A percentile compares a stretch with the other conserved stretches of the same genome.
phyloP scores from a whole-genome alignment of 2,113 vertebrate species.

The Pollimyrus isidori region DNA sequence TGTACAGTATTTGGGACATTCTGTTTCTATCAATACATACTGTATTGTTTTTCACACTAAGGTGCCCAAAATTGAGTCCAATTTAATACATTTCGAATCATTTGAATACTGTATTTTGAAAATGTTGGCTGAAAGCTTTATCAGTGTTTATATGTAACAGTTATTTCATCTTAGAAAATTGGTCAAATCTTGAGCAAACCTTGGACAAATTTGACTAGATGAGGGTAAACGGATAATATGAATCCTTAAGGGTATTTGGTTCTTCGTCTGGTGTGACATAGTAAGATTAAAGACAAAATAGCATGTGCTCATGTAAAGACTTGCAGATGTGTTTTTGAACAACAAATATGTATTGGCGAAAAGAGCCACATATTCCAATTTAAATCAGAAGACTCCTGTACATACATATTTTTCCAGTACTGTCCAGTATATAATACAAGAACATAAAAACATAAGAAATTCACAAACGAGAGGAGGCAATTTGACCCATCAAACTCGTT shows the following conservation, averaged over 20 bases:
- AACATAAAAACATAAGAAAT: not conserved
- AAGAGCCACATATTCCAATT: not conserved
- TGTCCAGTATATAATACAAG: not conserved
- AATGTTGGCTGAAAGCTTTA: not conserved
- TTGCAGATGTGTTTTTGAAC: not conserved
- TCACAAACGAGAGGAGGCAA: too few relatives aligned
- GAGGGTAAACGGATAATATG: not conserved
- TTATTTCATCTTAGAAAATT: not conserved
- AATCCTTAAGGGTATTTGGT: not conserved
- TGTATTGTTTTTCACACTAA: not conserved
- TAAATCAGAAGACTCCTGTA: not conserved
- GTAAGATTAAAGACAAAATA: not conserved
- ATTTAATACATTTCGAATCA: not conserved
- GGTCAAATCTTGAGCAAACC: not conserved
- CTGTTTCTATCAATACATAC: not conserved
- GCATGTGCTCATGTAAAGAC: not conserved
- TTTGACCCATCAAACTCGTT: too few relatives aligned
- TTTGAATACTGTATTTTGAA: not conserved
- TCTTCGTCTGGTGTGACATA: not conserved
- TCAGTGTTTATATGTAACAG: not conserved
- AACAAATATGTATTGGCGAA: not conserved
- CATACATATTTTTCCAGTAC: too few relatives aligned
- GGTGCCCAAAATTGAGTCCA: not conserved
- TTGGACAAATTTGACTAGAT: not conserved
- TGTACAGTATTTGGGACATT: not conserved